A percentile compares a stretch with the other conserved stretches of the same genome.
Evolutionary conservation across 2,888 invertebrate genomes (phyloP).

Genomic region (Axea sp.): DNA sequence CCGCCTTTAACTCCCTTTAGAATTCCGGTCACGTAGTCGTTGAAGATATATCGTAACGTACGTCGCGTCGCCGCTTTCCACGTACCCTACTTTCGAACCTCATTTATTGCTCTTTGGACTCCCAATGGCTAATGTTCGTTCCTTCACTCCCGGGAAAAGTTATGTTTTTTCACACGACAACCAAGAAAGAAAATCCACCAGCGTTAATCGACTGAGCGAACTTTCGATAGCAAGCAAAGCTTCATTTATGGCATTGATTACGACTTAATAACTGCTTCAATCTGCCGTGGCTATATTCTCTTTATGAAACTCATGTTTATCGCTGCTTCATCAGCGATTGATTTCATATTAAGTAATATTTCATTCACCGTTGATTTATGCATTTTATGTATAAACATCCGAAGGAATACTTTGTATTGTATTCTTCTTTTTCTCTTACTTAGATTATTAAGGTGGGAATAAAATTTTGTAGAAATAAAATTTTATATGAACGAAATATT

Average conservation of each 20-base stretch:
- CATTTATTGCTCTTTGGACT: slow-evolving; percentile 72
- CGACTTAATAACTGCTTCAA: slow-evolving; percentile 56
- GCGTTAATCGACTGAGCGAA: slow-evolving; percentile 63
- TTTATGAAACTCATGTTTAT: slow-evolving; percentile 39
- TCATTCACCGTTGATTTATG: slow-evolving; percentile 17
- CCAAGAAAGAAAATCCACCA: slow-evolving; percentile 48
- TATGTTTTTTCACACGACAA: slow-evolving; percentile 63
- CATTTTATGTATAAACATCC: background rate
- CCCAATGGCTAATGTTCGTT: slow-evolving; percentile 64
- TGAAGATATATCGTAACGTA: slow-evolving; percentile 76
- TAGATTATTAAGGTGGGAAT: slow-evolving; percentile 9
- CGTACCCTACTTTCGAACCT: slow-evolving; percentile 77
- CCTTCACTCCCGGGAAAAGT: slow-evolving; percentile 57
- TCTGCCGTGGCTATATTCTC: slow-evolving; percentile 34
- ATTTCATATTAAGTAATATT: slow-evolving; percentile 29
- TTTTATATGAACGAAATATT: background rate
- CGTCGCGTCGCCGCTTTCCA: slow-evolving; percentile 70
- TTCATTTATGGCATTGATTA: slow-evolving; percentile 55
- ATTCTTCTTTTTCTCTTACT: background rate
- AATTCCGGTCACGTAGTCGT: slow-evolving; percentile 77
- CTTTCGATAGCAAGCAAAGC: slow-evolving; percentile 60
- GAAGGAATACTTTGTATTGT: background rate
- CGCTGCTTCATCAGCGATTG: slow-evolving; percentile 19
- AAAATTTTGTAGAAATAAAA: background rate
- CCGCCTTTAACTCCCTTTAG: slow-evolving; percentile 74